phyloP scores from a whole-genome alignment of 1,140 invertebrate species.

The Drosophila pseudoobscura region DNA sequence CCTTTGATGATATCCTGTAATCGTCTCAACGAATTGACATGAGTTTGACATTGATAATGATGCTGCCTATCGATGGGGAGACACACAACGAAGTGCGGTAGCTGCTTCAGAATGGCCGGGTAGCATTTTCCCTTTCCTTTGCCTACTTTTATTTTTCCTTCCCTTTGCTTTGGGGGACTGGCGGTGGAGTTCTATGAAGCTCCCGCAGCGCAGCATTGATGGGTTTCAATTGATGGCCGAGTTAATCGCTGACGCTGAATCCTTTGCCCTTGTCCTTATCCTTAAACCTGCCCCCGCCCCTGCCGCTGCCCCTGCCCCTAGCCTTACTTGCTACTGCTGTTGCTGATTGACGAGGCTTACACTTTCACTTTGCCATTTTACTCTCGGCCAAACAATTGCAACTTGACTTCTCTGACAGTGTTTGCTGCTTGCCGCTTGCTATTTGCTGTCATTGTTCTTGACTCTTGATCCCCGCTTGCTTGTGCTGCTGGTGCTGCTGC shows the following conservation, averaged over 20 bases:
- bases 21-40: constrained; percentile 75
- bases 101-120: too few relatives aligned
- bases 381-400: constrained; percentile 65
- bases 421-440: constrained; percentile 47
- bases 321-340: not conserved
- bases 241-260: constrained; percentile 35
- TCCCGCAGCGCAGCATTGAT: too few relatives aligned
- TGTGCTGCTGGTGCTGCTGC: constrained; percentile 9
- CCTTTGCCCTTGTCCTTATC: not conserved
- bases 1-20: constrained; percentile 78
- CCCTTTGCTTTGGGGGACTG: too few relatives aligned
- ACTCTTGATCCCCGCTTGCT: constrained; percentile 68
- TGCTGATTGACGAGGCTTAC: constrained; percentile 51
- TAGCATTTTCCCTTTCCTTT: too few relatives aligned
- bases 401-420: constrained; percentile 71
- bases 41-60: constrained; percentile 78
- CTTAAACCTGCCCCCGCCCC: not conserved
- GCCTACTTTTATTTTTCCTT: too few relatives aligned
- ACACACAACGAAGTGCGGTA: too few relatives aligned
- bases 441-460: constrained; percentile 76
- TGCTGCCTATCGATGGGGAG: not conserved
- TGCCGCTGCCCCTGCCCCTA: too few relatives aligned
- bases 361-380: constrained; percentile 32
- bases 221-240: constrained; percentile 29
- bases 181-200: constrained; percentile 15